Conservation (phyloP, 2,888 invertebrate species). For the Camponotus fellah region DNA sequence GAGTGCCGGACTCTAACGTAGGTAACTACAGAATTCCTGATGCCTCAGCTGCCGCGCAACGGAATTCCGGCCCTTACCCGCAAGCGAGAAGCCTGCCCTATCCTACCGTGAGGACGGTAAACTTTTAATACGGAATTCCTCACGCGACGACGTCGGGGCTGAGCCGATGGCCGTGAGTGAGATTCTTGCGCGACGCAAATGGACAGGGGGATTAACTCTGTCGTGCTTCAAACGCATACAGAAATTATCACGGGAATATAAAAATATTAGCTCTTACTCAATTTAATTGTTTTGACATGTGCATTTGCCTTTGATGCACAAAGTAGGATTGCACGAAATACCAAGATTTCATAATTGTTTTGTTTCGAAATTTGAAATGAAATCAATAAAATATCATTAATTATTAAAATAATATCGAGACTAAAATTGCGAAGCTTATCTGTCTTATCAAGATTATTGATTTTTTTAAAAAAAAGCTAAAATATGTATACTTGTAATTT, state of each 20-base stretch:
- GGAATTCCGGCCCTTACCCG: conserved; percentile 71
- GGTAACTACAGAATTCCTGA: conserved; percentile 72
- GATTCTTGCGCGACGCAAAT: conserved; percentile 72
- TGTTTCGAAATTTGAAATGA: too few relatives aligned
- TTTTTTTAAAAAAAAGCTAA: too few relatives aligned
- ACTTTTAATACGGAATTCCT: conserved; percentile 77
- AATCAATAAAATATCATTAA: too few relatives aligned
- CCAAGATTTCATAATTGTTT: too few relatives aligned
- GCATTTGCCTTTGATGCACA: conserved; percentile 9
- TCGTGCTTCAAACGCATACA: conserved; percentile 2
- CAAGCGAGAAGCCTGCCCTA: conserved; percentile 41
- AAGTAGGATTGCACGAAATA: too few relatives aligned
- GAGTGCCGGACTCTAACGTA: conserved; percentile 46
- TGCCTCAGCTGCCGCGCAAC: conserved; percentile 60
- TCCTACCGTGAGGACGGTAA: conserved; percentile 59
- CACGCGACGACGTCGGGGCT: conserved; percentile 61
- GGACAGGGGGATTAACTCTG: conserved; percentile 68
- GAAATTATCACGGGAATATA: conserved; percentile 61
- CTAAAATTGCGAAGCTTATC: too few relatives aligned
- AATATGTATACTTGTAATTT: too few relatives aligned
- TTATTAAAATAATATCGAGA: too few relatives aligned
- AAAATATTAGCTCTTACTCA: conserved; percentile 50
- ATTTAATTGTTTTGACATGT: conserved; percentile 43
- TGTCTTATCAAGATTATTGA: too few relatives aligned
- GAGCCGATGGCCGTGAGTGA: conserved; percentile 63